Conservation (phyloP, 37 sponge, comb jelly and placozoan species). For the Cladorhizidae sp. region DNA sequence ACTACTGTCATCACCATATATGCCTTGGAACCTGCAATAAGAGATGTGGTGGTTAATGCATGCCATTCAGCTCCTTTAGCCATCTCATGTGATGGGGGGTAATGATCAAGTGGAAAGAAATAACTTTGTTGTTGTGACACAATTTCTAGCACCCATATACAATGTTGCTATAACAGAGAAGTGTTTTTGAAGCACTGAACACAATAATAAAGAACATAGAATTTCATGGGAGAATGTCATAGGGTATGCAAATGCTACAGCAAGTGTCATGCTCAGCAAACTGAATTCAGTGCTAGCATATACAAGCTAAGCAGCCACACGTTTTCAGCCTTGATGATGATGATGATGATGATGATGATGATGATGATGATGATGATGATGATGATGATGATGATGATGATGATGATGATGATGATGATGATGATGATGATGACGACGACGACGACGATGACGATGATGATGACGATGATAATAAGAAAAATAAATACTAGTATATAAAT, state of each 20-base stretch:
- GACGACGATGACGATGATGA: too few relatives aligned
- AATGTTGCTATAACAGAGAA: too few relatives aligned
- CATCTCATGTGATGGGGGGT: neutral
- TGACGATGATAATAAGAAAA: too few relatives aligned
- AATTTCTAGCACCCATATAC: too few relatives aligned
- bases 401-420: too few relatives aligned
- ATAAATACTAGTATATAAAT: too few relatives aligned
- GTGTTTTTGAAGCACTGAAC: neutral
- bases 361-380: too few relatives aligned
- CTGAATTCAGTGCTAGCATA: too few relatives aligned
- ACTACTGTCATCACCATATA: neutral
- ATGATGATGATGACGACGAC: too few relatives aligned
- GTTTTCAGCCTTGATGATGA: slow-evolving; percentile 4
- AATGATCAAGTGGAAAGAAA: neutral
- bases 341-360: too few relatives aligned
- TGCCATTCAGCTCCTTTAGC: neutral
- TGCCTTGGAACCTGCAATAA: too few relatives aligned
- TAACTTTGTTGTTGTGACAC: neutral
- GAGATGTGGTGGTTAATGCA: neutral
- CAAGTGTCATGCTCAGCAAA: neutral
- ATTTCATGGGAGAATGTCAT: neutral
- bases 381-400: too few relatives aligned
- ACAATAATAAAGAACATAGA: neutral
- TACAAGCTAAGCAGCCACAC: neutral
- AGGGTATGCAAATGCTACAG: neutral